Evolutionary conservation across 2,113 vertebrate species (phyloP), one percentile per base, ranked within the genome.

Genomic region (Camelus bactrianus): DNA sequence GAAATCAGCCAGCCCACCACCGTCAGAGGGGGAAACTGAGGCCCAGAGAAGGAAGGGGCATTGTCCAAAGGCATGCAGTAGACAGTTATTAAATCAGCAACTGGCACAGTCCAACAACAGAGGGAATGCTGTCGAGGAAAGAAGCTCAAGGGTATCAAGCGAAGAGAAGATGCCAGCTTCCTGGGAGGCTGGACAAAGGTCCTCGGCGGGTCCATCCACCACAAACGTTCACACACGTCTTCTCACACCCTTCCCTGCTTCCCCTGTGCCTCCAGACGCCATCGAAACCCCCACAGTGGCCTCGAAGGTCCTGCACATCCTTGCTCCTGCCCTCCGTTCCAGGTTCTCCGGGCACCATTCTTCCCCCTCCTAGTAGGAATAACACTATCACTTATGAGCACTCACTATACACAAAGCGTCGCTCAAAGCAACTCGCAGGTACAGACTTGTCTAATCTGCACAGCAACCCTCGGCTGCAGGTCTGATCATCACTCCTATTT

Each of bases 261-360:
- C 58, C 38, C 90, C 48, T 11, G 64, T 6, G 32, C 46, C 38
- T 42, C 46, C 52, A 11, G 26, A 54, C 5, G 56, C 5, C 8
- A 0, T 0, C 12, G 2, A 2, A 35, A 52, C 50, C 32, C 48
- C n/a, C 38, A 8, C 9, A 1, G 17, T 4, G 12, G 8, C 20
- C 38, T 1, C 15, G 56, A n/a, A 50, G 77, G 46, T 5, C 48
- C 64, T 5, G 24, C 12, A 4, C 5, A 1, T 6, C 19, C 79
- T 30, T 28, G 16, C 5, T 60, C 12, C 82, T 6, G 5, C 32
- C 70, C 52, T 58, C n/a, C 3, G 0, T 3, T 16, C 62, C 52
- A 26, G 62, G 52, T 30, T 56, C 56, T 46, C 35, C 2, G 1
- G 24, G 17, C 14, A 13, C 19, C 14, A 1, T 24, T 19, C 24